phyloP scores from a whole-genome alignment of 2,888 invertebrate species.

The Cephus pulcher region DNA sequence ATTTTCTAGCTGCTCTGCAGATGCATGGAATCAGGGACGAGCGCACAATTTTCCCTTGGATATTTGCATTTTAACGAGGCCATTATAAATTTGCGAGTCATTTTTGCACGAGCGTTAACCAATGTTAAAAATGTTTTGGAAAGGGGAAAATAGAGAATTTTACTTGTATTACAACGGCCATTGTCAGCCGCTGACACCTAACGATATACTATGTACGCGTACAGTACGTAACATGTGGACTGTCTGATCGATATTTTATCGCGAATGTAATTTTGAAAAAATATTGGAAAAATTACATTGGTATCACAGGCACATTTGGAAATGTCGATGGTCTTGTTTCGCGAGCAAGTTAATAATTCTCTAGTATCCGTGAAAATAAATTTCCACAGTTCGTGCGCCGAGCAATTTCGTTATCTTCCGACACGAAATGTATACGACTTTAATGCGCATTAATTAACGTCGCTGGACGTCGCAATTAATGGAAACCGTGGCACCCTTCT shows the following conservation, averaged over 20 bases:
- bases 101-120: background rate
- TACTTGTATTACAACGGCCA: background rate
- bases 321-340: background rate
- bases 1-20: background rate
- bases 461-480: constrained; percentile 2
- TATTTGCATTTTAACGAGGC: background rate
- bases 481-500: background rate
- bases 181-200: background rate
- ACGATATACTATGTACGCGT: background rate
- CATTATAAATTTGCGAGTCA: background rate
- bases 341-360: background rate
- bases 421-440: constrained; percentile 2
- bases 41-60: background rate
- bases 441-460: constrained; percentile 1
- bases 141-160: background rate
- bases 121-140: background rate
- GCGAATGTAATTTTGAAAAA: background rate
- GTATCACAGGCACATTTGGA: background rate
- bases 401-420: constrained; percentile 1
- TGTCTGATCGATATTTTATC: background rate
- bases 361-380: background rate
- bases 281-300: background rate
- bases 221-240: background rate
- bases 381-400: background rate
- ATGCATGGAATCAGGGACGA: background rate